Conservation (phyloP, 2,797 vertebrate genomes). For the Falco rusticolus region DNA sequence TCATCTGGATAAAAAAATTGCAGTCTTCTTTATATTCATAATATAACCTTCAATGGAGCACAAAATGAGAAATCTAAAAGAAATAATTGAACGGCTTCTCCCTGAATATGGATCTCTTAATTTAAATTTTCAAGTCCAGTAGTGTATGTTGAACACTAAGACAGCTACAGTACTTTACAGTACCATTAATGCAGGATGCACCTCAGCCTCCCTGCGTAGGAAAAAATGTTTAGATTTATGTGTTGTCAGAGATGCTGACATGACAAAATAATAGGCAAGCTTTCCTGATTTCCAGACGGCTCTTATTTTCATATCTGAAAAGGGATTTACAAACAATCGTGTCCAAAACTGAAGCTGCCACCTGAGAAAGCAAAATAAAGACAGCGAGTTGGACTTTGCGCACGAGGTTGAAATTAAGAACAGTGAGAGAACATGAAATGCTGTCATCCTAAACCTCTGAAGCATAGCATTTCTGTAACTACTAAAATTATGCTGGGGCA, state of each 20-base stretch:
- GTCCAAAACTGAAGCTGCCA: background rate
- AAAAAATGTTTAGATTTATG: background rate
- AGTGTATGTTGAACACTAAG: background rate
- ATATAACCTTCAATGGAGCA: background rate
- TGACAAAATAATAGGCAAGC: background rate
- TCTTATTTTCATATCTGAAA: background rate
- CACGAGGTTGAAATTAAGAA: background rate
- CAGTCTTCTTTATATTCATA: background rate
- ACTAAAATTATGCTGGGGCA: background rate
- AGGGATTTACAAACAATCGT: background rate
- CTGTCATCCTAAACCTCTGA: background rate
- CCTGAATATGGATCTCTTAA: background rate
- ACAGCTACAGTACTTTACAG: background rate
- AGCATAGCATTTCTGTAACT: background rate
- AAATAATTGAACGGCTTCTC: background rate
- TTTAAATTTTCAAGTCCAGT: background rate
- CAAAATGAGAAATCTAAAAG: background rate
- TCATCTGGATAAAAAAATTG: background rate
- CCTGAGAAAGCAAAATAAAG: background rate
- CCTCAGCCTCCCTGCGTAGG: background rate
- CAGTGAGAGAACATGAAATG: background rate
- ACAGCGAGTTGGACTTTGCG: background rate
- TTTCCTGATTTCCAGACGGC: background rate
- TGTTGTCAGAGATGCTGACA: background rate
- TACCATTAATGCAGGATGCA: background rate